phyloP scores from a whole-genome alignment of 2,797 vertebrate genomes.

The Sebastes vulpes region DNA sequence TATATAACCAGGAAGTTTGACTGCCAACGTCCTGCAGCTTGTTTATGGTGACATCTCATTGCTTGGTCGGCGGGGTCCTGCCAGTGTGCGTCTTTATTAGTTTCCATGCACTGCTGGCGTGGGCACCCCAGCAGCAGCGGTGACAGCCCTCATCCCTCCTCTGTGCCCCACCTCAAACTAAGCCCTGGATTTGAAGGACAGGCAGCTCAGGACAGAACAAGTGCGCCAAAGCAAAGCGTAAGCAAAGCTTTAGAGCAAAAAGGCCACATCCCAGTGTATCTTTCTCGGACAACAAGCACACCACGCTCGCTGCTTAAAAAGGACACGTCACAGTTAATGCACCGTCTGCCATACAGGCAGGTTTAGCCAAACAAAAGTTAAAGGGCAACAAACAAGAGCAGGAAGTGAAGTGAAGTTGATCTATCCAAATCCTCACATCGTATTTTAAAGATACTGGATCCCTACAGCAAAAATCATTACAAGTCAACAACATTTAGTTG shows the following conservation, averaged over 20 bases:
- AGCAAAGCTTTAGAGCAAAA: conserved; percentile 51
- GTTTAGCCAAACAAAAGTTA: conserved; percentile 13
- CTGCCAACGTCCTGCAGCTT: conserved; percentile 85
- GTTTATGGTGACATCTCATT: conserved; percentile 85
- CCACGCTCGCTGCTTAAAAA: conserved; percentile 27
- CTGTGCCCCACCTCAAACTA: conserved; percentile 68
- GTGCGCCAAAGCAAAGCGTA: conserved; percentile 41
- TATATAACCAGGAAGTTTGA: conserved; percentile 81
- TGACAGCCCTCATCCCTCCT: conserved; percentile 72
- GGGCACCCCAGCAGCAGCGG: conserved; percentile 65
- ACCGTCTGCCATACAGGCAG: conserved; percentile 26
- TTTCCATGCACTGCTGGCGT: conserved; percentile 68
- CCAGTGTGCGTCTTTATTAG: conserved; percentile 84
- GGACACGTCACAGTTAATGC: conserved; percentile 28
- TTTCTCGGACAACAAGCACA: conserved; percentile 44
- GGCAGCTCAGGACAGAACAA: conserved; percentile 66
- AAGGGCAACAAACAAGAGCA: conserved; percentile 9
- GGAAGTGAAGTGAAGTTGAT: conserved; percentile 10
- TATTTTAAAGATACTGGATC: conserved; percentile 34
- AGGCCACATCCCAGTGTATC: conserved; percentile 38
- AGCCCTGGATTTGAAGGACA: conserved; percentile 69
- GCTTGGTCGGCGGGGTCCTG: conserved; percentile 76
- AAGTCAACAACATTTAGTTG: conserved; percentile 52
- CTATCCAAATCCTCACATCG: neutral
- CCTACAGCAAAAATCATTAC: conserved; percentile 5